Evolutionary conservation across 2,113 vertebrate species (phyloP).

Genomic region (Heptranchias perlo): DNA sequence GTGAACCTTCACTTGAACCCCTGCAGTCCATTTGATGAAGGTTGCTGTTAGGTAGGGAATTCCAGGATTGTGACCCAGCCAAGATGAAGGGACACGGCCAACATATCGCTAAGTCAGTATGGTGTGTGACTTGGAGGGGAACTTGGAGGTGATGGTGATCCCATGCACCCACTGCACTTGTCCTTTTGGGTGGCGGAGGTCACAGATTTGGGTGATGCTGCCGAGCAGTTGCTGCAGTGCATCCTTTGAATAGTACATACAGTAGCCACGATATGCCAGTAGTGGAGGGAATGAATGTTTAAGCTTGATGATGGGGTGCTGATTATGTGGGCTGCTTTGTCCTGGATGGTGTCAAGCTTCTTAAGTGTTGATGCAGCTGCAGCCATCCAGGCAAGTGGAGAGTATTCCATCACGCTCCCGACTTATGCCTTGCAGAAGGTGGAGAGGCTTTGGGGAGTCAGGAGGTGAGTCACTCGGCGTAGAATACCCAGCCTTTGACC

Average conservation of each 20-base stretch:
- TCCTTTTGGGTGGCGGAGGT: neutral
- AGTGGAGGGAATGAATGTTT: neutral
- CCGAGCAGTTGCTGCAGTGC: neutral
- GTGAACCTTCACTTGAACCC: neutral
- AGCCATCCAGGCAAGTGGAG: neutral
- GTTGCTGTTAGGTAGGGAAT: neutral
- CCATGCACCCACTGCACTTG: neutral
- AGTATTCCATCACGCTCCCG: neutral
- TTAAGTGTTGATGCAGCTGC: neutral
- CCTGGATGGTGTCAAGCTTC: neutral
- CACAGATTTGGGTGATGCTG: neutral
- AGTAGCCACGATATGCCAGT: neutral
- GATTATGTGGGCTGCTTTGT: neutral
- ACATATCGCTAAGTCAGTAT: neutral
- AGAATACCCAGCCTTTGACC: neutral
- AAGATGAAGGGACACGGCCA: neutral
- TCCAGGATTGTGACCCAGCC: neutral
- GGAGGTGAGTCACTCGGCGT: neutral
- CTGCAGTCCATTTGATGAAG: too few species aligned
- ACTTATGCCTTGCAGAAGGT: neutral
- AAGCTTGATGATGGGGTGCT: neutral
- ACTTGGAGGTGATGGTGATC: neutral
- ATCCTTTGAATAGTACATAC: neutral
- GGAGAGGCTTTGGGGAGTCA: neutral
- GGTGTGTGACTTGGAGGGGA: neutral